Base-by-base conservation (phyloP, 1,140 invertebrate species). In the Ceratitis capitata region DNA sequence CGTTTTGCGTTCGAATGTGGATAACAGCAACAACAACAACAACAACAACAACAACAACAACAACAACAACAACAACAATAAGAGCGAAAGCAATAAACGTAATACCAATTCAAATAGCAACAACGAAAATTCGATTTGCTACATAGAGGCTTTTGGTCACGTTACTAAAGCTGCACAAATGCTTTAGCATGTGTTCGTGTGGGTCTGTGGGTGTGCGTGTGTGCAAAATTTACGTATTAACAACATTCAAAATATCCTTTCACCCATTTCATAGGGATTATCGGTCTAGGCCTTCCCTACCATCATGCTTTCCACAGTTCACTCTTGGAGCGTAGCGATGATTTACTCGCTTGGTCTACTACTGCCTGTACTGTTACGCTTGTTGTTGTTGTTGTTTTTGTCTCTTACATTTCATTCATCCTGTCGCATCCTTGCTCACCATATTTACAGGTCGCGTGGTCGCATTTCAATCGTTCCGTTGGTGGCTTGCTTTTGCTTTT, bases 221-320 rank as follows among this genome's bases (percentile, higher is more conserved):
- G 5, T 19, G 5, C 64, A 39, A 74, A 74, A 74, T 74, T 12
- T 39, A 7, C 32, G 35, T 42, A 19, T 35, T 42, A 69, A 39
- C 35, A 78, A 78, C 69, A 23, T 45, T 78, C 69, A 78, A 32
- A n/a, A 78, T 78, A 78, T 78, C 42, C 69, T 78, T 45, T 78
- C 69, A 45, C 69, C 39, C 39, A 78, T 78, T 45, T 45, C 23
- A 47, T 78, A 16, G 32, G 69, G 9, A 9, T 35, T 2, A 10
- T 19, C n/a, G 4, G 6, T 45, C 42, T 7, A 12, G n/a, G n/a
- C 35, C 39, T 19, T 10, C 14, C 6, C 16, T 42, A 3, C 39
- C 6, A 10, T 0, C 19, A 6, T 69, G 16, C 35, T 23, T 42
- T 12, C 39, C 39, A 23, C n/a, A 19, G 6, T n/a, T 78, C n/a